phyloP scores from a whole-genome alignment of 2,797 vertebrate genomes.

The Hemitrygon akajei region DNA sequence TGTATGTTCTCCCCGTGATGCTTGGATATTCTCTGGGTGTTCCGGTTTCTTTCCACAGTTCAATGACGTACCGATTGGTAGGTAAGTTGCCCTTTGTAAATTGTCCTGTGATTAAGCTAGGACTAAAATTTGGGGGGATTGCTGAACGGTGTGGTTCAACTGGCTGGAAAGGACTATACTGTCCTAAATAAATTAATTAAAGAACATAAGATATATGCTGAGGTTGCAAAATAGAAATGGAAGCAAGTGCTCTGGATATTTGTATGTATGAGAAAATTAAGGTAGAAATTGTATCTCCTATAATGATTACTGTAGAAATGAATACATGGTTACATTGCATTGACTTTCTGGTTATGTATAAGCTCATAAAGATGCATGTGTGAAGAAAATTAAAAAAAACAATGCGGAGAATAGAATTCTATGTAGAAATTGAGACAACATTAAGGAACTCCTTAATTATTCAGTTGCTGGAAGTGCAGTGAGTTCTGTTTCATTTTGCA shows the following conservation, averaged over 20 bases:
- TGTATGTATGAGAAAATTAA: not conserved
- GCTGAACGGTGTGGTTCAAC: too few species aligned
- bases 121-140: too few species aligned
- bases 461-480: not conserved
- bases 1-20: too few species aligned
- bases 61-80: too few species aligned
- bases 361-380: not conserved
- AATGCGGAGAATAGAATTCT: not conserved
- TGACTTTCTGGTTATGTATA: not conserved
- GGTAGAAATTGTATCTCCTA: not conserved
- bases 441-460: not conserved
- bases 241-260: not conserved
- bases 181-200: too few species aligned
- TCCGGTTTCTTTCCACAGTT: too few species aligned
- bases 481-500: slow-evolving; percentile 2
- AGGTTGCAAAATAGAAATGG: slow-evolving; percentile 2
- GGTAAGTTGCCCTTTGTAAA: too few species aligned
- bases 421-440: not conserved
- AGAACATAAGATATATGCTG: not conserved
- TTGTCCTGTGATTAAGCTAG: too few species aligned
- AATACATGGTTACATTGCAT: not conserved
- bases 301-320: not conserved
- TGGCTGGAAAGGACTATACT: too few species aligned
- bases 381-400: not conserved
- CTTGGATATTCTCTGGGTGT: too few species aligned